Evolutionary conservation across 53 echinoderm and acorn worm species (phyloP).

Genomic region (Temnopleurus reevesii): DNA sequence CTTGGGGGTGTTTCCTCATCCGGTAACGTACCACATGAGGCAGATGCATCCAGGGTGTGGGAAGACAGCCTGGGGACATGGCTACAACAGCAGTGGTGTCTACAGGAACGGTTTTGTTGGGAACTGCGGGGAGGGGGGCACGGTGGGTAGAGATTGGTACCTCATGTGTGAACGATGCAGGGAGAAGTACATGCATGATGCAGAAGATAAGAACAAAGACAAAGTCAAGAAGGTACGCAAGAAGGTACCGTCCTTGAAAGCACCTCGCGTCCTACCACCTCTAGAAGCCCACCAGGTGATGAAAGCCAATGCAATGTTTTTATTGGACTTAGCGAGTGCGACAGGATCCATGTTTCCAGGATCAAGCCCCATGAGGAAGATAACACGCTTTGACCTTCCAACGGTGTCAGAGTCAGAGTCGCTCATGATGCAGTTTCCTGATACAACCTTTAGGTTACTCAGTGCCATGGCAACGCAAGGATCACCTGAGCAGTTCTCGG

Average conservation of each 20-base stretch:
- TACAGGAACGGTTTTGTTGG: slow-evolving; percentile 96
- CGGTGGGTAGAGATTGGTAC: slow-evolving; percentile 88
- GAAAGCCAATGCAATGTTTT: slow-evolving; percentile 96
- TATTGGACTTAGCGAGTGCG: slow-evolving; percentile 90
- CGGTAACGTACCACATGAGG: slow-evolving; percentile 97
- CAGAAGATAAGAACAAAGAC: slow-evolving; percentile 89
- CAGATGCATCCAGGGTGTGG: slow-evolving; percentile 95
- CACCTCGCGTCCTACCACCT: slow-evolving; percentile 81
- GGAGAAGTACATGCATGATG: slow-evolving; percentile 89
- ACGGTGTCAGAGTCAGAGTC: slow-evolving; percentile 81
- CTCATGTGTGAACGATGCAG: slow-evolving; percentile 94
- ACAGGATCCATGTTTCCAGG: slow-evolving; percentile 75
- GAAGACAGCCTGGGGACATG: slow-evolving; percentile 84
- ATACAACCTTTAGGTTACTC: slow-evolving; percentile 86
- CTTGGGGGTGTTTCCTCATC: slow-evolving; percentile 86
- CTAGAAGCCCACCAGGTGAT: slow-evolving; percentile 95
- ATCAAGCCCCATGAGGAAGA: slow-evolving; percentile 70
- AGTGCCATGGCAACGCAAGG: slow-evolving; percentile 62
- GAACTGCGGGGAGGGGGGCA: slow-evolving; percentile 86
- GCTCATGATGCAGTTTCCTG: slow-evolving; percentile 65
- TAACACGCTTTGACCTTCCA: slow-evolving; percentile 85
- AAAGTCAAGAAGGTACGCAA: slow-evolving; percentile 84
- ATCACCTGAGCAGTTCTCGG: slow-evolving; percentile 57
- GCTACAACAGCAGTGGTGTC: slow-evolving; percentile 96
- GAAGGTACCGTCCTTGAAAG: slow-evolving; percentile 80